Evolutionary conservation across 2,888 invertebrate species (phyloP).

Genomic region (Synergus laeviventris): DNA sequence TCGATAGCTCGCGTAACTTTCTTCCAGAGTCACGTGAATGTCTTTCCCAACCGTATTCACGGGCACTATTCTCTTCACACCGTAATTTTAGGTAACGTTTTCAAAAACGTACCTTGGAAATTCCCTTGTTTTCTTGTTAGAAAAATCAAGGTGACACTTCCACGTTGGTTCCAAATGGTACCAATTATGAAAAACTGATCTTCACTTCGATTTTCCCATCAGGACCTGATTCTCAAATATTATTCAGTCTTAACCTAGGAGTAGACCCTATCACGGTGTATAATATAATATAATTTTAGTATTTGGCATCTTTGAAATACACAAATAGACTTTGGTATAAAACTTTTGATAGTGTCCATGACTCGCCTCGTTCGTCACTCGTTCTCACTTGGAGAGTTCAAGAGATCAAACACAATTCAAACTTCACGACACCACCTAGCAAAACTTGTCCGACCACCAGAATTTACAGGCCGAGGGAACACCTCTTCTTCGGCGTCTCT

Average conservation of each 20-base stretch:
- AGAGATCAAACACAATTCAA: constrained; percentile 48
- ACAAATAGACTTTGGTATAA: constrained; percentile 82
- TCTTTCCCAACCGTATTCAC: constrained; percentile 7
- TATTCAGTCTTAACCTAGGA: constrained; percentile 40
- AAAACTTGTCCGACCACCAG: constrained; percentile 77
- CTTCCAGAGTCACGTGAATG: constrained; percentile 32
- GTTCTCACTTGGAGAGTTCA: constrained; percentile 40
- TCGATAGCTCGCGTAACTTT: constrained; percentile 40
- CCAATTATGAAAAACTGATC: neutral
- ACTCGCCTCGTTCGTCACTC: constrained; percentile 58
- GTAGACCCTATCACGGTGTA: constrained; percentile 61
- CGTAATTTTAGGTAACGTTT: neutral
- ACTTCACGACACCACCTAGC: constrained; percentile 61
- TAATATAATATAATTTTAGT: constrained; percentile 71
- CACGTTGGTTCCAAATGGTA: neutral
- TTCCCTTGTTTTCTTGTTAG: neutral
- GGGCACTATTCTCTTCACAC: neutral
- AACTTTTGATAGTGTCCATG: constrained; percentile 78
- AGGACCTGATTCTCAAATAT: constrained; percentile 25
- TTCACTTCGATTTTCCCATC: neutral
- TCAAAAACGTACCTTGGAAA: constrained; percentile 1
- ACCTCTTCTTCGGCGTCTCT: constrained; percentile 84
- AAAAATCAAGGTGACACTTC: constrained; percentile 11
- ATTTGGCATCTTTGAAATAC: constrained; percentile 81
- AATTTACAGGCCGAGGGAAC: constrained; percentile 73